These are phyloP conservation scores for Euleptes europaea DNA, from an alignment of 2,113 vertebrate species.

Conservation along the genomic window DNA sequence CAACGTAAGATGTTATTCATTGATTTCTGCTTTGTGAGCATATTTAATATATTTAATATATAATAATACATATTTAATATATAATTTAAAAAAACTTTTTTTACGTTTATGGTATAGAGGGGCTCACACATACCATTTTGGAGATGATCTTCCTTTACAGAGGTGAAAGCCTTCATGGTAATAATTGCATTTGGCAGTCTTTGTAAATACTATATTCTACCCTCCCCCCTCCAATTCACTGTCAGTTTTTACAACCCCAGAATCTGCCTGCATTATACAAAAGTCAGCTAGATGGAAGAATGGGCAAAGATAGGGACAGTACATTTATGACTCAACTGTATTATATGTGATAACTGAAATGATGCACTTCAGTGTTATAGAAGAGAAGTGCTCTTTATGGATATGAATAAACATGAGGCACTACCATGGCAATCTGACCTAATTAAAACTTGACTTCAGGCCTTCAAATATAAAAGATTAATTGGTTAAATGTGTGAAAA, in stretches of 20 bases:
- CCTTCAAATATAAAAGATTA: constrained; percentile 7
- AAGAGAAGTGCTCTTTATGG: neutral
- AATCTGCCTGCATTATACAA: neutral
- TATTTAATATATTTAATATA: too few species aligned
- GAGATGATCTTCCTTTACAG: too few species aligned
- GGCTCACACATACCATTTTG: too few species aligned
- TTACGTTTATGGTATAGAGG: too few species aligned
- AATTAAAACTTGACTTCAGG: constrained; percentile 7
- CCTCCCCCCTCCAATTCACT: neutral
- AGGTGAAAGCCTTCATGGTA: too few species aligned
- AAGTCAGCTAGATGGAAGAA: neutral
- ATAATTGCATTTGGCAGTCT: neutral
- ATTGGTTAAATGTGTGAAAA: neutral
- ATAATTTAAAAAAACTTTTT: too few species aligned
- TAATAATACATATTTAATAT: too few species aligned
- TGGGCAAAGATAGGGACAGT: neutral
- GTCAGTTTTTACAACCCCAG: too few species aligned
- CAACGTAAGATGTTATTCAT: too few species aligned
- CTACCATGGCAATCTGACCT: neutral
- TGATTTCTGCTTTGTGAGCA: too few species aligned
- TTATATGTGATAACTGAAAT: constrained; percentile 2
- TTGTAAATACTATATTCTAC: too few species aligned
- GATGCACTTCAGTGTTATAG: neutral
- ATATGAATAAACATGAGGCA: neutral
- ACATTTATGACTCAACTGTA: neutral